Base-by-base conservation (phyloP, 2,113 vertebrate genomes). In the Rhagologus leucostigma region DNA sequence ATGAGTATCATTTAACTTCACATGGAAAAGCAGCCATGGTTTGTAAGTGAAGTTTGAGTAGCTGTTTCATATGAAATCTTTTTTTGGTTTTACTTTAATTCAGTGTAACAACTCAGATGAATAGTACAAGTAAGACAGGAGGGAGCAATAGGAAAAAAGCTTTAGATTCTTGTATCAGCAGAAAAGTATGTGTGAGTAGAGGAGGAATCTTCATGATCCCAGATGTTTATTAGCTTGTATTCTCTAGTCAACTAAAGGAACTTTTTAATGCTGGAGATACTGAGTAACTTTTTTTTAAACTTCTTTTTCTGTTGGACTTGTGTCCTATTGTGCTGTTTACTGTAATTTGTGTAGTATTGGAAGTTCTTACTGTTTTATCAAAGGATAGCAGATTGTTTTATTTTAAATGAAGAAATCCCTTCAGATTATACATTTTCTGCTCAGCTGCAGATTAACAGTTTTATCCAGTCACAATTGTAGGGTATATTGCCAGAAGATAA, bases 401-500 rank as follows among this genome's bases (percentile, higher is more conserved):
- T 87, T 97, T 88, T 87, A 87, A 86, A 74, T 65, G 3, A 89
- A 88, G 59, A 84, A 96, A 60, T 95, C 75, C 37, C 87, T 93
- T 90, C 83, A 88, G 88, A 96, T 95, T 84, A 80, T 81, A 49
- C 52, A 41, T 91, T 95, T 96, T 93, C 68, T 96, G 75, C 87
- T 87, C 83, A 95, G 89, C 81, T 95, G 84, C 84, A 92, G 89
- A 93, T 92, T 96, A 95, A 62, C 52, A 50, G 42, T 87, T 88
- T 89, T 87, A 95, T 95, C 60, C 26, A 88, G 78, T 90, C 85
- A 90, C 93, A 95, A 44, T 67, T 83, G 67, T 80, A 63, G 68
- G 30, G 70, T 90, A 49, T 91, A 86, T 84, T 93, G 93, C 93
- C 91, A 96, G 79, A 93, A 94, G 78, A 95, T 94, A 91, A 96